Percentiles rank a stretch among this genome's conserved stretches.
phyloP scores from a whole-genome alignment of 2,113 vertebrate species.

The Chunga burmeisteri region DNA sequence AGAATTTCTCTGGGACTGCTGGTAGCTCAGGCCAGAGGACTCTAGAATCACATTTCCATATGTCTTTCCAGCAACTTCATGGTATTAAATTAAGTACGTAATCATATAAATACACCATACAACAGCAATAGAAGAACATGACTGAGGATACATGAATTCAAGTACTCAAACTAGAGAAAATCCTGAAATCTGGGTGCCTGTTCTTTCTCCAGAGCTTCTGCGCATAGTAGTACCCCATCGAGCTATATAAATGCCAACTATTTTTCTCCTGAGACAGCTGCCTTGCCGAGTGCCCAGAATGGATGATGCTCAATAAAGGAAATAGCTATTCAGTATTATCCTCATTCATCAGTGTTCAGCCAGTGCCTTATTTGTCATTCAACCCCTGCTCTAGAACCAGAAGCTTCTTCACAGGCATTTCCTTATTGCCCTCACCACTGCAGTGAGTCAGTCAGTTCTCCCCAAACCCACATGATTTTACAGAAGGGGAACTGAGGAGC shows the following conservation, averaged over 20 bases:
- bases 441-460: not conserved
- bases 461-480: not conserved
- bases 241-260: not conserved
- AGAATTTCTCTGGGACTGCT: not conserved
- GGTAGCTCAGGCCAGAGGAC: not conserved
- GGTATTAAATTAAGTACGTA: not conserved
- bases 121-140: not conserved
- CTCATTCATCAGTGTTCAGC: not conserved
- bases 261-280: not conserved
- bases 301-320: not conserved
- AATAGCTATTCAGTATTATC: not conserved
- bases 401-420: not conserved
- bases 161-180: not conserved
- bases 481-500: not conserved
- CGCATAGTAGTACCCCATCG: not conserved
- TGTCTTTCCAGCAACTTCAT: not conserved
- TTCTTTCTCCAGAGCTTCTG: not conserved
- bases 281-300: not conserved
- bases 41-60: not conserved
- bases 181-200: not conserved
- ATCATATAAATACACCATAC: not conserved
- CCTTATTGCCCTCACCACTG: fast-evolving
- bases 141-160: not conserved
- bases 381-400: not conserved
- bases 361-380: not conserved